Conservation (phyloP, 2,888 invertebrate species). For the Scotopteryx bipunctaria region DNA sequence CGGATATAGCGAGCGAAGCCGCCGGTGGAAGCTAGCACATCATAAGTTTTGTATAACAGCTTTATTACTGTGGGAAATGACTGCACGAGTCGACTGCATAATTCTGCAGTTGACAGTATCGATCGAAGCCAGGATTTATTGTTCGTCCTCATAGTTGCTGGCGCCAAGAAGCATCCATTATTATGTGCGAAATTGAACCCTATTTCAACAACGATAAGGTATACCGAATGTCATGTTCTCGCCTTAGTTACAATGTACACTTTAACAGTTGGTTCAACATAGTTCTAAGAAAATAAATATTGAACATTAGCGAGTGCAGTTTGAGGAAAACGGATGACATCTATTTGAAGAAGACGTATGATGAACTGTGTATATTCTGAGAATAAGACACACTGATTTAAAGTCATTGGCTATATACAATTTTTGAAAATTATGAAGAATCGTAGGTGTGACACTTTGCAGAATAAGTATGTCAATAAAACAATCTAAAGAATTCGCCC, state of each 20-base stretch:
- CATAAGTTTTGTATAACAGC: conserved; percentile 10
- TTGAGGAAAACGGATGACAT: conserved; percentile 28
- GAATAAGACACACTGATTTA: too few species aligned
- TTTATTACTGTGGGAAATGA: conserved; percentile 35
- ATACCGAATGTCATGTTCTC: background rate
- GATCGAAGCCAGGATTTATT: conserved; percentile 33
- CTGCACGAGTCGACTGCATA: conserved; percentile 23
- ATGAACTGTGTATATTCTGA: too few species aligned
- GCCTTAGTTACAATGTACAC: background rate
- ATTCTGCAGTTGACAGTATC: conserved; percentile 18
- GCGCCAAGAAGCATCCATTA: conserved; percentile 13
- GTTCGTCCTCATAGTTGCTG: conserved; percentile 14
- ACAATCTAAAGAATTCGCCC: too few species aligned
- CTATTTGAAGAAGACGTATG: conserved; percentile 12
- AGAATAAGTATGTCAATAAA: too few species aligned
- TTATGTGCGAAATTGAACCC: background rate
- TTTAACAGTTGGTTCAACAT: background rate
- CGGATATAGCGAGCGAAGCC: too few species aligned
- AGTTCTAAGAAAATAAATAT: conserved; percentile 5
- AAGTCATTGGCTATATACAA: too few species aligned
- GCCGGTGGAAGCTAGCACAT: too few species aligned
- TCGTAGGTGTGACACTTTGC: too few species aligned
- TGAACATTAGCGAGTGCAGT: background rate
- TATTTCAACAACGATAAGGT: background rate
- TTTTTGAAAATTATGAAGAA: too few species aligned